Evolutionary conservation across 64 coral and sea anemone genomes (phyloP).

Genomic region (Dendrophyllia cribrosa): DNA sequence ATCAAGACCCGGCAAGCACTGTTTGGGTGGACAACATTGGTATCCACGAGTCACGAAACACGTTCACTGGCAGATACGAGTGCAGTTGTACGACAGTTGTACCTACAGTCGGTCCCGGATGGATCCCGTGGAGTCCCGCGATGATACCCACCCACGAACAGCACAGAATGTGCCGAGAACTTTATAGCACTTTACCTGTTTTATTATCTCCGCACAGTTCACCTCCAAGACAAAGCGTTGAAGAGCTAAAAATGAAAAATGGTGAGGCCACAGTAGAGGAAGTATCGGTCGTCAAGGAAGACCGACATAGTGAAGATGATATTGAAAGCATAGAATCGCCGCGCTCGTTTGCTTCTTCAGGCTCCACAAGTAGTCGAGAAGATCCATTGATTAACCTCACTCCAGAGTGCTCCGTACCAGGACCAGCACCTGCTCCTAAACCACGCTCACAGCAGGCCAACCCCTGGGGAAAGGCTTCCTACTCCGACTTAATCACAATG

Average conservation of each 20-base stretch:
- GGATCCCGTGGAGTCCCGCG: conserved; percentile 3
- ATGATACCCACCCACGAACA: conserved; percentile 23
- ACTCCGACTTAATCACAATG: conserved; percentile 68
- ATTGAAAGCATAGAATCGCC: conserved; percentile 39
- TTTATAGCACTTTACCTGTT: not conserved
- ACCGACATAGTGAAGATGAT: not conserved
- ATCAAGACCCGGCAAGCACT: not conserved
- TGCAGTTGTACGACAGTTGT: conserved; percentile 2
- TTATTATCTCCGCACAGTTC: not conserved
- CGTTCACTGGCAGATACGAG: not conserved
- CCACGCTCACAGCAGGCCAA: conserved; percentile 45
- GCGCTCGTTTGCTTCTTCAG: conserved; percentile 26
- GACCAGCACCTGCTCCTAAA: conserved; percentile 25
- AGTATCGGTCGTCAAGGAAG: not conserved
- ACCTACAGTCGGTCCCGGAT: not conserved
- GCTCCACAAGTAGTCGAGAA: conserved; percentile 29
- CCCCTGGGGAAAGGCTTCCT: conserved; percentile 72
- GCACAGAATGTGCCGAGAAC: conserved; percentile 24
- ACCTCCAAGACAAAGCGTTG: not conserved
- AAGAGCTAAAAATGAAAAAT: not conserved
- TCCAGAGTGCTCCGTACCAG: not conserved
- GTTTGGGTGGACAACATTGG: not conserved
- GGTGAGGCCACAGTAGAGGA: not conserved
- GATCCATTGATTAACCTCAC: not conserved
- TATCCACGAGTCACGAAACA: not conserved